Percentiles rank a stretch among this genome's conserved stretches.
Conservation (phyloP, 2,797 vertebrate genomes). For the Hemibagrus guttatus region DNA sequence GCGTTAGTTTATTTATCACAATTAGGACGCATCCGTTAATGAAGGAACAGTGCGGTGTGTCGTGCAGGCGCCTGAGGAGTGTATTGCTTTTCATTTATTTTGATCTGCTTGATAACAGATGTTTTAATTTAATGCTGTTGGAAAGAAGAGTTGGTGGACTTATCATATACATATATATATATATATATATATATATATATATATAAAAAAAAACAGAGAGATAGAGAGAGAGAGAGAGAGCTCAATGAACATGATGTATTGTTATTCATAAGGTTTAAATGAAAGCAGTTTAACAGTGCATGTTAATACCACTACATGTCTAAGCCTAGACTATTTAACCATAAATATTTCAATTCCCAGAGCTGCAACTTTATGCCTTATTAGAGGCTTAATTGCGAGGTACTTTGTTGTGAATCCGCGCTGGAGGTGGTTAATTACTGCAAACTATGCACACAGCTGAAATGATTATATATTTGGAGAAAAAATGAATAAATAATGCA, state of each 20-base stretch:
- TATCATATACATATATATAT: neutral
- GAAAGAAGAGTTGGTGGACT: neutral
- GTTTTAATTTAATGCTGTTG: neutral
- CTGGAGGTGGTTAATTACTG: conserved; percentile 73
- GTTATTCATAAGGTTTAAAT: neutral
- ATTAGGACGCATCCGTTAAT: neutral
- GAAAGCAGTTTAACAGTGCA: neutral
- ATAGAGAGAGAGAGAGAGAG: too few species aligned
- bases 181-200: neutral
- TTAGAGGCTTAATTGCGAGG: conserved; percentile 64
- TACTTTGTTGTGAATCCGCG: conserved; percentile 65
- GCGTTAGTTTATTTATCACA: neutral
- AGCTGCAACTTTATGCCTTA: conserved; percentile 30
- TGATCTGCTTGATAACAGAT: neutral
- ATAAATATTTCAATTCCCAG: conserved; percentile 20
- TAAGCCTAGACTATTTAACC: conserved; percentile 2
- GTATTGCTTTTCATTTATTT: neutral
- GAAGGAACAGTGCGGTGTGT: too few species aligned
- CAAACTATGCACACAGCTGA: conserved; percentile 54
- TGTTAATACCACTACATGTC: neutral
- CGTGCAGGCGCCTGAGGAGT: neutral
- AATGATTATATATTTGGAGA: conserved; percentile 66
- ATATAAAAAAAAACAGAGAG: too few species aligned
- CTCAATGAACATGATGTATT: too few species aligned
- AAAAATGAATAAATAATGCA: conserved; percentile 68